A percentile compares a stretch with the other conserved stretches of the same genome.
These are phyloP conservation scores for Paramisgurnus dabryanus DNA, from an alignment of 2,113 vertebrate species.

Conservation along the genomic window DNA sequence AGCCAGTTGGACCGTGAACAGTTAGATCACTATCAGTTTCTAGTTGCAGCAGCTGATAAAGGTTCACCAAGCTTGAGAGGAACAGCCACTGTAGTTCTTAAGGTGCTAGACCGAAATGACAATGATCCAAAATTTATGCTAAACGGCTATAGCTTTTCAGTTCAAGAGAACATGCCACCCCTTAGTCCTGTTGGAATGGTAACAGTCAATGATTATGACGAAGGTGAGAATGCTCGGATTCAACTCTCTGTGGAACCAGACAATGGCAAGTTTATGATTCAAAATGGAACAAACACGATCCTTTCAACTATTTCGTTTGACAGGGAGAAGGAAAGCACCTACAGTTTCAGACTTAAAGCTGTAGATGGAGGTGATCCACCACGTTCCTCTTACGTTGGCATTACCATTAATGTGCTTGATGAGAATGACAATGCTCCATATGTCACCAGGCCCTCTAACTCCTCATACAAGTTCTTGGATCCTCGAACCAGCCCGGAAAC, in stretches of 20 bases:
- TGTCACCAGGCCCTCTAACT: slow-evolving; percentile 91
- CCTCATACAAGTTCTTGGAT: slow-evolving; percentile 86
- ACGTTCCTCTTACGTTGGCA: slow-evolving; percentile 90
- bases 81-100: slow-evolving; percentile 88
- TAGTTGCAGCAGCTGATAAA: slow-evolving; percentile 88
- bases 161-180: slow-evolving; percentile 92
- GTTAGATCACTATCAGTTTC: slow-evolving; percentile 85
- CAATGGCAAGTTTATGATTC: slow-evolving; percentile 94
- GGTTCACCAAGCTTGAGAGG: slow-evolving; percentile 90
- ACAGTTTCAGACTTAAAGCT: slow-evolving; percentile 93
- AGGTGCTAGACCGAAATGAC: slow-evolving; percentile 92
- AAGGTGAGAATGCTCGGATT: slow-evolving; percentile 89
- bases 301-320: slow-evolving; percentile 96
- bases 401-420: slow-evolving; percentile 95
- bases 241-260: slow-evolving; percentile 90
- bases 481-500: slow-evolving; percentile 83
- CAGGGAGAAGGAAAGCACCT: slow-evolving; percentile 93
- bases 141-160: slow-evolving; percentile 94
- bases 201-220: slow-evolving; percentile 90
- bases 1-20: slow-evolving; percentile 89
- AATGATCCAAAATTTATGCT: slow-evolving; percentile 98
- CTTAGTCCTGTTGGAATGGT: slow-evolving; percentile 96
- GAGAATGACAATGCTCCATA: slow-evolving; percentile 97
- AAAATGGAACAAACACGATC: slow-evolving; percentile 94
- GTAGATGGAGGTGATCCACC: slow-evolving; percentile 89